These are phyloP conservation scores for Aphelinus atriplicis DNA, from an alignment of 1,140 invertebrate genomes.

Conservation along the genomic window DNA sequence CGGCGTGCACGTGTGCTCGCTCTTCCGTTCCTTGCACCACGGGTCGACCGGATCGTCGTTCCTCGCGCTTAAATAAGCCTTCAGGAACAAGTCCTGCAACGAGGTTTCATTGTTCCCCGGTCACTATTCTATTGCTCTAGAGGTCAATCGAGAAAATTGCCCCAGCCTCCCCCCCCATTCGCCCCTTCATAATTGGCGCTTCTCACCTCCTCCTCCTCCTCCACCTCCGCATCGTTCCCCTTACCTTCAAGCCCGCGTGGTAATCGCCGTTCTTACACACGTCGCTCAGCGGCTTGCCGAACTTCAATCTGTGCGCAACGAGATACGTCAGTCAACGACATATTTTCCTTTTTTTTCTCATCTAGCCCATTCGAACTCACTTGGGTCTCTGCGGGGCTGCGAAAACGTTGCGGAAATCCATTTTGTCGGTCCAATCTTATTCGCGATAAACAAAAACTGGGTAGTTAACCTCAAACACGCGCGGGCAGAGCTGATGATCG, in stretches of 20 bases:
- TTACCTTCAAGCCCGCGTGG: constrained; percentile 27
- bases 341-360: no score
- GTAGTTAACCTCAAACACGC: no score
- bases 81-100: constrained; percentile 37
- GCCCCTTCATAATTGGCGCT: background rate
- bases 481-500: no score
- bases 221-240: background rate
- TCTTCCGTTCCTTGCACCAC: background rate
- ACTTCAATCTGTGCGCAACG: constrained; percentile 11
- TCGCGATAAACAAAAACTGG: no score
- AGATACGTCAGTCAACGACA: no score
- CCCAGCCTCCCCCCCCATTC: no score
- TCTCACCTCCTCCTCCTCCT: background rate
- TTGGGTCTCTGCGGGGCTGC: background rate
- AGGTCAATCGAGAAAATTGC: no score
- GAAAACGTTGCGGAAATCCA: constrained; percentile 22
- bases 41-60: background rate
- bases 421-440: background rate
- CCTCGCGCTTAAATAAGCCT: constrained; percentile 32
- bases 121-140: no score
- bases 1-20: background rate
- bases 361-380: constrained; percentile 13
- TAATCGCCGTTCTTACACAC: constrained; percentile 6
- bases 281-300: constrained; percentile 25
- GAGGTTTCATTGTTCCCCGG: background rate